Evolutionary conservation across 2,888 invertebrate genomes (phyloP), one percentile per base, ranked within the genome.

Genomic region (Danaus chrysippus): DNA sequence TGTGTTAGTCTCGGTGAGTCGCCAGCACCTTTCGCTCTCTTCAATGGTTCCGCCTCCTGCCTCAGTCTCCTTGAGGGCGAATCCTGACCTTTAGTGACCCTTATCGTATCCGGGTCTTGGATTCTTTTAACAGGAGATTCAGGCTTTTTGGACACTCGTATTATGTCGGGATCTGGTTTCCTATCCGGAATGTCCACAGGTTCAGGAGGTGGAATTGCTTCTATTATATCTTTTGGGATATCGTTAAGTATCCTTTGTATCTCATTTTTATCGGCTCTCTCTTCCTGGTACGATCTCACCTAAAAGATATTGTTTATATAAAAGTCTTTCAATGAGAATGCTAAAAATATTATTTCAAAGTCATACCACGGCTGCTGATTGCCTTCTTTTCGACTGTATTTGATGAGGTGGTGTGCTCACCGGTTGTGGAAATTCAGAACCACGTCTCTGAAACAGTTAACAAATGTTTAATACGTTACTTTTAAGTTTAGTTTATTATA

Each of bases 401-500:
- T 87, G 88, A 59, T 86, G 84, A 1, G 88, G 86, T 11, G 89
- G 87, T 12, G 89, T 89, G 72, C 87, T 88, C 6, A 90, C 91
- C 1, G 90, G 86, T 64, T 86, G 87, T 0, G 90, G 86, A 62
- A 87, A 90, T 54, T 91, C 91, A 0, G 91, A 91, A 0, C 90
- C 90, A 59, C 91, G 87, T n/a, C 91, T 85, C 90, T 91, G 73
- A 1, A 54, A 56, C 15, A 53, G 12, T 34, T 56, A 15, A 55
- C 8, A 42, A 42, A 52, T 54, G 41, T 17, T n/a, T 34, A 19
- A 10, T 10, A n/a, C 10, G 8, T 6, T n/a, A 10, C 11, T 41
- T 41, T 54, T 5, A 19, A 23, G 19, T 34, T 54, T 34, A 34
- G 2, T 34, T 12, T 54, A 54, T n/a, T 23, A 12, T 34, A 23